Evolutionary conservation across 2,888 invertebrate genomes (phyloP), one percentile per base, ranked within the genome.

Genomic region (Cyclophora punctaria): DNA sequence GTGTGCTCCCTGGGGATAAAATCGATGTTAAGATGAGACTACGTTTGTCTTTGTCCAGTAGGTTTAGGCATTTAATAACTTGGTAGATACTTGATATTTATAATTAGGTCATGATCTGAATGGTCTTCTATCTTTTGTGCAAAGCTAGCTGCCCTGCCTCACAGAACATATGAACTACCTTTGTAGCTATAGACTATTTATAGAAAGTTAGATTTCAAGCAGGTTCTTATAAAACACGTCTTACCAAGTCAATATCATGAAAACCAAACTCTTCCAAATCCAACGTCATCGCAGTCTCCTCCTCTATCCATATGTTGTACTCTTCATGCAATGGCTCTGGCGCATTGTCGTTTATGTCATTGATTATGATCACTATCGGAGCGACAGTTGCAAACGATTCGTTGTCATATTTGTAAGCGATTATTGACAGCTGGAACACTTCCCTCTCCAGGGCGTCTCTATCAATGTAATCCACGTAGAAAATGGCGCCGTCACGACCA

Each of bases 341-440:
- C 7, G 64, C 66, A 65, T 94, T 91, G 69, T 95, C 93, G 69
- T 95, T 94, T 35, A 92, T 80, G 57, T 89, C 90, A 46, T 89
- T 78, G 2, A 90, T 81, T 50, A 90, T 89, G 47, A 90, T 81
- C 7, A 84, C 83, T 0, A 89, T 75, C 1, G 68, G 59, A 5
- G 78, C 69, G 2, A 60, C 58, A 0, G 81, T 82, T 5, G 66
- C 66, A 57, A 78, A 84, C 0, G 73, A 63, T 34, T 64, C 66
- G 54, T 79, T 78, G 51, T 78, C 76, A 35, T 63, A 66, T 59
- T 90, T 90, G 61, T 82, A 89, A 0, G 90, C 90, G 44, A 83
- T 70, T 5, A 90, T 79, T 2, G 76, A 66, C 7, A 90, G 76
- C 40, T 73, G 76, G 64, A 89, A 90, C 42, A 89, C 67, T 62